Percentiles rank a stretch among this genome's conserved stretches.
phyloP scores from a whole-genome alignment of 2,113 vertebrate species.

The Pseudorasbora parva region DNA sequence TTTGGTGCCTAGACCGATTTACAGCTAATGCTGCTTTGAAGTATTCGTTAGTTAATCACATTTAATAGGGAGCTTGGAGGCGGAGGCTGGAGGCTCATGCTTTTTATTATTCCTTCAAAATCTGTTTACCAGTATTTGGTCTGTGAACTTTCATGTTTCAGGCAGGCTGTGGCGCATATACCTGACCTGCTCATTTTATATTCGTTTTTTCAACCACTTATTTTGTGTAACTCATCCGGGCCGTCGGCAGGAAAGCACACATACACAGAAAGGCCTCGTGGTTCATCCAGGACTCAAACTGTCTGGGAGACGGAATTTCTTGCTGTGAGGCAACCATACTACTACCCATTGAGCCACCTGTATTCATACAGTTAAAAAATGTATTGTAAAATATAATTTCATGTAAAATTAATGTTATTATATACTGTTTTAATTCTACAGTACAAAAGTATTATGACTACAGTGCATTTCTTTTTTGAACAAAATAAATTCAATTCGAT shows the following conservation, averaged over 20 bases:
- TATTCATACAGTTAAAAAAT: too few species aligned
- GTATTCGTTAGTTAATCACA: constrained; percentile 68
- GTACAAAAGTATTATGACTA: too few species aligned
- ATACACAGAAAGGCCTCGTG: neutral
- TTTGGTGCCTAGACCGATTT: constrained; percentile 69
- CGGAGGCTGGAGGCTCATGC: neutral
- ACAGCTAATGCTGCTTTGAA: constrained; percentile 64
- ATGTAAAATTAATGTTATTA: too few species aligned
- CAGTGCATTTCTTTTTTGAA: too few species aligned
- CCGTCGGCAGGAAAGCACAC: neutral
- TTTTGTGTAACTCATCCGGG: too few species aligned
- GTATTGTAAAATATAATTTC: too few species aligned
- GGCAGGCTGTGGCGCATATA: neutral
- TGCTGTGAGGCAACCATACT: too few species aligned
- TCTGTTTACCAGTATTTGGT: constrained; percentile 31
- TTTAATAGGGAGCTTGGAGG: constrained; percentile 56
- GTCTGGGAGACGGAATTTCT: neutral
- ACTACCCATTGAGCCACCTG: too few species aligned
- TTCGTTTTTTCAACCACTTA: neutral
- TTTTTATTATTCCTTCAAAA: constrained; percentile 38
- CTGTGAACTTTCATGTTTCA: neutral
- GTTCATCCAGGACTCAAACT: neutral
- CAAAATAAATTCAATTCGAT: too few species aligned
- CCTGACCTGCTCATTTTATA: neutral
- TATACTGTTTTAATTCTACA: too few species aligned